Evolutionary conservation across 2,797 vertebrate species (phyloP).

Genomic region (Thamnophis elegans): DNA sequence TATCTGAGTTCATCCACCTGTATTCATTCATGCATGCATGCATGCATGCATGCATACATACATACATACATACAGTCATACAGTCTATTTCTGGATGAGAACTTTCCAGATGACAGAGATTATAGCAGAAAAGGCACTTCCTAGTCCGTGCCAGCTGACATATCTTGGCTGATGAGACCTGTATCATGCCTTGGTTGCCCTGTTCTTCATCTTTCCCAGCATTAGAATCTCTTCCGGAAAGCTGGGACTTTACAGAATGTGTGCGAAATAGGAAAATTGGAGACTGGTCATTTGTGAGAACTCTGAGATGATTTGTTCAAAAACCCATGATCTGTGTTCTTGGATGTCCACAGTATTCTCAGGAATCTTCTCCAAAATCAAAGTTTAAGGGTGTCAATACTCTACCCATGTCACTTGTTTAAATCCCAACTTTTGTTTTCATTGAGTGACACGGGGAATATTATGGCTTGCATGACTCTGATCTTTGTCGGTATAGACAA

Average conservation of each 20-base stretch:
- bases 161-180: neutral
- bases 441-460: neutral
- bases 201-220: neutral
- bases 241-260: neutral
- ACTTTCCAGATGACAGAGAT: neutral
- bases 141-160: neutral
- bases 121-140: neutral
- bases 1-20: neutral
- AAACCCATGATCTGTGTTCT: neutral
- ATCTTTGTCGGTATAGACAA: neutral
- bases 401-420: neutral
- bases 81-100: neutral
- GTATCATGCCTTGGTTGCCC: neutral
- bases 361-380: neutral
- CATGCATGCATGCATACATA: no score
- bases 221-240: neutral
- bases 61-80: no score
- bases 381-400: neutral
- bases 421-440: neutral
- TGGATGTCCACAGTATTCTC: neutral
- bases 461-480: neutral
- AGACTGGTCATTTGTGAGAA: neutral
- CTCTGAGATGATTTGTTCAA: neutral
- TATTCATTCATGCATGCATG: neutral
- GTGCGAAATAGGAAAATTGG: neutral